These are phyloP conservation scores for Phalacrocorax pelagicus DNA, from an alignment of 2,113 vertebrate genomes.

Conservation along the genomic window DNA sequence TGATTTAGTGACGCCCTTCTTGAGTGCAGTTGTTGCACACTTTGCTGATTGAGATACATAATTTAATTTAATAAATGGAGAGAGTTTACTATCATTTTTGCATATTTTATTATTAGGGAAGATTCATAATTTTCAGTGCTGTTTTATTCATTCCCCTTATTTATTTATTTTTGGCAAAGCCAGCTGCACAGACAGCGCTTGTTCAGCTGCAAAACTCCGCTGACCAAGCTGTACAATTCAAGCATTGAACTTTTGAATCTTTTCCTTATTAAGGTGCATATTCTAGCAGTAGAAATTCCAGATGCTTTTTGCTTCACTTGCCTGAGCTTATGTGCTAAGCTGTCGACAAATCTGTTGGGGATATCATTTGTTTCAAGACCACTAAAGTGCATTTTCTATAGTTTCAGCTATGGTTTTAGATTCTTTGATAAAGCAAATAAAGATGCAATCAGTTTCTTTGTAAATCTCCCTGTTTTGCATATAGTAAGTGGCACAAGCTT, in stretches of 20 bases:
- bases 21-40: slow-evolving; percentile 25
- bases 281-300: slow-evolving; percentile 44
- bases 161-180: slow-evolving; percentile 51
- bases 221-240: slow-evolving; percentile 65
- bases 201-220: slow-evolving; percentile 65
- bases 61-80: slow-evolving; percentile 75
- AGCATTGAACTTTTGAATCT: slow-evolving; percentile 44
- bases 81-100: slow-evolving; percentile 70
- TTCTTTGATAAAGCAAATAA: slow-evolving; percentile 72
- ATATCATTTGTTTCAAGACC: slow-evolving; percentile 57
- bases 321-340: slow-evolving; percentile 7
- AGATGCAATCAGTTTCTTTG: slow-evolving; percentile 77
- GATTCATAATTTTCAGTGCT: slow-evolving; percentile 45
- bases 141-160: slow-evolving; percentile 46
- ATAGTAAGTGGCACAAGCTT: slow-evolving; percentile 59
- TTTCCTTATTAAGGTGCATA: slow-evolving; percentile 61
- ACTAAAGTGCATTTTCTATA: slow-evolving; percentile 61
- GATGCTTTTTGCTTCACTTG: slow-evolving; percentile 51
- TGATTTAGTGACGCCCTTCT: slow-evolving; percentile 38
- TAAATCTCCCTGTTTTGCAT: slow-evolving; percentile 71
- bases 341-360: slow-evolving; percentile 2
- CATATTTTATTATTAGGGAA: slow-evolving; percentile 71
- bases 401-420: slow-evolving; percentile 66
- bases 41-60: slow-evolving; percentile 66
- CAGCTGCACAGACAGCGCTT: slow-evolving; percentile 12